Conservation (phyloP, 2,113 vertebrate genomes). For the Anarhynchus alexandrinus region DNA sequence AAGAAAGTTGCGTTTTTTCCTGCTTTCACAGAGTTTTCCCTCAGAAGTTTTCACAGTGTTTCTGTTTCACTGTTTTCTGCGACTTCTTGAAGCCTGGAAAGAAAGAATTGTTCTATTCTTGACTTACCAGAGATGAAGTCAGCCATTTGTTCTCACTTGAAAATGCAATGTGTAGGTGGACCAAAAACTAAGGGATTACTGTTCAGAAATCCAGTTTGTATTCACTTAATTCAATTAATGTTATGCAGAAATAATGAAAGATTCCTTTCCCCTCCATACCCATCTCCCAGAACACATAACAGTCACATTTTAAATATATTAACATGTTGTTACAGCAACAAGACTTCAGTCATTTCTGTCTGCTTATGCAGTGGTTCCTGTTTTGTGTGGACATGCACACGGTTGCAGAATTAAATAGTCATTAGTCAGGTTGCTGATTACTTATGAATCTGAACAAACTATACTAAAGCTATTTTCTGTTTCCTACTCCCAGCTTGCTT, state of each 20-base stretch:
- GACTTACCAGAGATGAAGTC: neutral
- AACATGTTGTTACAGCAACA: neutral
- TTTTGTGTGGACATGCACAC: neutral
- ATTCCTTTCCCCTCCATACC: neutral
- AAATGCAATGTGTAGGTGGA: conserved; percentile 1
- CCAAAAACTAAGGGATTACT: neutral
- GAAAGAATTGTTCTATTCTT: neutral
- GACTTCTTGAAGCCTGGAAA: neutral
- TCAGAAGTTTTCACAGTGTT: neutral
- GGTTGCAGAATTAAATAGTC: neutral
- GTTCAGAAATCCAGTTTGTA: neutral
- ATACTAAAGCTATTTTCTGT: neutral
- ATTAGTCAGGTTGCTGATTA: neutral
- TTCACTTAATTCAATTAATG: neutral
- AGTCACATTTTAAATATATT: neutral
- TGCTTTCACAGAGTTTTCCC: neutral
- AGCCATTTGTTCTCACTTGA: neutral
- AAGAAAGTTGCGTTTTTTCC: neutral
- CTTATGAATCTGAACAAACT: neutral
- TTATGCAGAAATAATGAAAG: neutral
- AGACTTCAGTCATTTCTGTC: neutral
- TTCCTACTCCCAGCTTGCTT: neutral
- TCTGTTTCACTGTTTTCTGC: neutral
- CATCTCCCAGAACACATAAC: neutral
- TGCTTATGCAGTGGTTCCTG: neutral